phyloP scores from a whole-genome alignment of 2,888 invertebrate genomes.

The Cosmorhoe ocellata region DNA sequence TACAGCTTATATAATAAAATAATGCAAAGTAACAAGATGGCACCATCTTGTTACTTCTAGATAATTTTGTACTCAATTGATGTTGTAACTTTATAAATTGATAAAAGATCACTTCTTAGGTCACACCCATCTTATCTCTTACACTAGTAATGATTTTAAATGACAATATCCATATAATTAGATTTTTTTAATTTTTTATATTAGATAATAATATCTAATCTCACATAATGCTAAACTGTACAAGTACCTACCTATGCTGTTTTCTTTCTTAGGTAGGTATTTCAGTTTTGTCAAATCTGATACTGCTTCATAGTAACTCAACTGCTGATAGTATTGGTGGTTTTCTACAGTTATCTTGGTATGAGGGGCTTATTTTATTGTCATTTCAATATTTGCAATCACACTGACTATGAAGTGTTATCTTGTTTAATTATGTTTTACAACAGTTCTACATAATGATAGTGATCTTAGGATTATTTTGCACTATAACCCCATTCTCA shows the following conservation, averaged over 20 bases:
- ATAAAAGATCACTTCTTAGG: conserved; percentile 22
- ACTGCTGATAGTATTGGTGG: conserved; percentile 40
- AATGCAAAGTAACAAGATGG: no score
- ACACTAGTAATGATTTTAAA: not conserved
- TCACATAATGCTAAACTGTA: no score
- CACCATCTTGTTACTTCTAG: no score
- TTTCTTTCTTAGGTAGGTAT: no score
- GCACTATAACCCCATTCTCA: no score
- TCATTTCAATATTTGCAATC: conserved; percentile 22
- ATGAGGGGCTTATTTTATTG: not conserved
- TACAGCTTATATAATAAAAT: no score
- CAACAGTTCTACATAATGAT: no score
- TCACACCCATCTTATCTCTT: conserved; percentile 16
- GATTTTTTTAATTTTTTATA: not conserved
- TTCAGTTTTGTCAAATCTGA: conserved; percentile 46
- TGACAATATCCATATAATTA: not conserved
- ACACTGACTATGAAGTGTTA: conserved; percentile 3
- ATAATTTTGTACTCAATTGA: not conserved
- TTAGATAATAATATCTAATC: no score
- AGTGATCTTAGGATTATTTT: no score
- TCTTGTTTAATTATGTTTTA: conserved; percentile 7
- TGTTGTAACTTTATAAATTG: conserved; percentile 9
- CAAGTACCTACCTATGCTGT: no score
- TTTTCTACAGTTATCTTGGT: conserved; percentile 25
- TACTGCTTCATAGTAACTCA: conserved; percentile 33